phyloP scores from a whole-genome alignment of 2,113 vertebrate genomes.

The Fulmarus glacialis region DNA sequence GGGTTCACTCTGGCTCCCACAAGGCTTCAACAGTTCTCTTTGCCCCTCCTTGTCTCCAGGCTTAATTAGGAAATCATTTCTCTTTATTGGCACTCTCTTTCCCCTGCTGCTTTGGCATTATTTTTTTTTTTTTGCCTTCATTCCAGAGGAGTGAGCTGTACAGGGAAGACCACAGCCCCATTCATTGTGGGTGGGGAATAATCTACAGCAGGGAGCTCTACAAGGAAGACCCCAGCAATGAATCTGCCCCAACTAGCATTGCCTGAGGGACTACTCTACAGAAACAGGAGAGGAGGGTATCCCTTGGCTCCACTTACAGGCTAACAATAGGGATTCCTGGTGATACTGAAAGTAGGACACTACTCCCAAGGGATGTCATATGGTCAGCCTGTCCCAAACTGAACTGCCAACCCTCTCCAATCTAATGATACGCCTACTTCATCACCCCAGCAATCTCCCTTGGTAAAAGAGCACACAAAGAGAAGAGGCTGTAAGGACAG shows the following conservation, averaged over 20 bases:
- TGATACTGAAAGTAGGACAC: conserved; percentile 68
- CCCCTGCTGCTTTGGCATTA: conserved; percentile 63
- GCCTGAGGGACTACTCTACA: conserved; percentile 30
- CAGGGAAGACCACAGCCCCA: conserved; percentile 68
- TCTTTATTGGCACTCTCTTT: conserved; percentile 66
- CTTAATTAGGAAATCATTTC: conserved; percentile 71
- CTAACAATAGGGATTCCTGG: conserved; percentile 67
- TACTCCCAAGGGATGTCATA: conserved; percentile 31
- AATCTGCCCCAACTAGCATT: neutral
- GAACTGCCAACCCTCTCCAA: conserved; percentile 33
- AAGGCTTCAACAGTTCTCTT: conserved; percentile 53
- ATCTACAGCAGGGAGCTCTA: conserved; percentile 48
- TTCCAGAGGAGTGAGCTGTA: conserved; percentile 63
- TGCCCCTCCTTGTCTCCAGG: conserved; percentile 70
- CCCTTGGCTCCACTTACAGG: conserved; percentile 51
- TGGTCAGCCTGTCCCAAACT: conserved; percentile 65
- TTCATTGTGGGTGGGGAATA: conserved; percentile 67
- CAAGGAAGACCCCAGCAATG: conserved; percentile 60
- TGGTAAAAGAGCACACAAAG: conserved; percentile 1
- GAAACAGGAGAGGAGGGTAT: conserved; percentile 31
- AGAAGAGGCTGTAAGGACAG: neutral
- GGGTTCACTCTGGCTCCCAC: conserved; percentile 62
- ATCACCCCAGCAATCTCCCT: neutral
- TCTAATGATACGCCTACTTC: neutral
- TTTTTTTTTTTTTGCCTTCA: conserved; percentile 32